Percentiles rank a stretch among this genome's conserved stretches.
These are phyloP conservation scores for Bryconaethiops microstoma DNA, from an alignment of 2,797 vertebrate species.

Conservation along the genomic window DNA sequence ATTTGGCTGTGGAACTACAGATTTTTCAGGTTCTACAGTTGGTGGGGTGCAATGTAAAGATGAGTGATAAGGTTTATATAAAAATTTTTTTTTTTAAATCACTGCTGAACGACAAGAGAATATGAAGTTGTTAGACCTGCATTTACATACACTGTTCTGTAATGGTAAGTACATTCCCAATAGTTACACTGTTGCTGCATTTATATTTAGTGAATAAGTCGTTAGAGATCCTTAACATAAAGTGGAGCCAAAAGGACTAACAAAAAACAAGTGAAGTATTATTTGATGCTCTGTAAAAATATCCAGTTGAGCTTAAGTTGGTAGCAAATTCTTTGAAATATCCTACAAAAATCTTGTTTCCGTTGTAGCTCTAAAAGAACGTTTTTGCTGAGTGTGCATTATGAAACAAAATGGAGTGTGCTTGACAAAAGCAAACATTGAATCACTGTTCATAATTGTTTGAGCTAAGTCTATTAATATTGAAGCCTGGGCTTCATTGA, in stretches of 20 bases:
- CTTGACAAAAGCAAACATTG: constrained; percentile 67
- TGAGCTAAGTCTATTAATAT: constrained; percentile 75
- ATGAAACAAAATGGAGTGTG: constrained; percentile 23
- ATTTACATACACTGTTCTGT: no score
- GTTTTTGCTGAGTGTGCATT: constrained; percentile 21
- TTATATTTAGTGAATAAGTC: no score
- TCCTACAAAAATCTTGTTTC: not conserved
- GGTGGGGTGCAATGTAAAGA: no score
- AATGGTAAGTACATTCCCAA: no score
- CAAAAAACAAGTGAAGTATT: not conserved
- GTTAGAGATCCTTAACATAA: no score
- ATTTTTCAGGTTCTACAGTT: no score
- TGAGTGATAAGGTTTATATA: no score
- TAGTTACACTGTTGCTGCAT: no score
- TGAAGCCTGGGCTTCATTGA: constrained; percentile 69
- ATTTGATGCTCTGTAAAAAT: not conserved
- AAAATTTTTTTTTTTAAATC: no score
- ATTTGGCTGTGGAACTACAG: no score
- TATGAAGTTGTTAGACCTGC: no score
- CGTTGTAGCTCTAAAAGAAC: not conserved
- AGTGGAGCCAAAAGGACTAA: constrained; percentile 32
- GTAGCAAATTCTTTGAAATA: not conserved
- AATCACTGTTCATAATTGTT: constrained; percentile 69
- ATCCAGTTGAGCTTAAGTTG: not conserved
- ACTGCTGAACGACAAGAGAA: no score